Conservation (phyloP, 2,113 vertebrate genomes). For the Oriolus oriolus region DNA sequence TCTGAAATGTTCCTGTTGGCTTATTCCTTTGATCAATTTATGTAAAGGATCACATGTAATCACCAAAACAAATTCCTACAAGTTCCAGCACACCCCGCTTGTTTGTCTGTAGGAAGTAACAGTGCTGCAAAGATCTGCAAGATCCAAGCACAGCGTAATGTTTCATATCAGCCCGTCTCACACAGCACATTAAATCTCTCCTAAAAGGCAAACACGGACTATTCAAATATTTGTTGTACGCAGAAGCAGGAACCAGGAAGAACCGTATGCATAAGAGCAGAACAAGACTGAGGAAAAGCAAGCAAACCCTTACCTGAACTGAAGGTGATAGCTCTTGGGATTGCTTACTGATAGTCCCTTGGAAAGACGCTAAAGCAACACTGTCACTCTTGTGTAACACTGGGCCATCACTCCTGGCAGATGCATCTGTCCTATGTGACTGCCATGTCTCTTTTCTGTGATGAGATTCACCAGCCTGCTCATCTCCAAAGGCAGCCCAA, state of each 20-base stretch:
- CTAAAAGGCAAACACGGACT: slow-evolving; percentile 19
- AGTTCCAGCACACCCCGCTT: background rate
- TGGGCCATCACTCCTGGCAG: slow-evolving; percentile 25
- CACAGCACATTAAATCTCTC: background rate
- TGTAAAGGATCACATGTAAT: background rate
- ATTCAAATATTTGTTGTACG: background rate
- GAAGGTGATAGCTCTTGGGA: slow-evolving; percentile 67
- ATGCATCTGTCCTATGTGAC: slow-evolving; percentile 68
- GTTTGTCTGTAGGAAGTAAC: background rate
- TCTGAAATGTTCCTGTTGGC: background rate
- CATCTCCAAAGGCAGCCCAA: slow-evolving; percentile 81
- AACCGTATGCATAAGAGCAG: background rate
- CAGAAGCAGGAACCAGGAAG: background rate
- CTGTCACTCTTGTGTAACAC: slow-evolving; percentile 48
- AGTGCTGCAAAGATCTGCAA: background rate
- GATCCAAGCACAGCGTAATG: background rate
- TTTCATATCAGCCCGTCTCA: background rate
- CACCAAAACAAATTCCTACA: background rate
- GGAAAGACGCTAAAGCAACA: slow-evolving; percentile 49
- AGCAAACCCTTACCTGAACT: slow-evolving; percentile 72
- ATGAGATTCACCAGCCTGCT: slow-evolving; percentile 58
- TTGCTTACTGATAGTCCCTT: slow-evolving; percentile 52
- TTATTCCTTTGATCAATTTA: background rate
- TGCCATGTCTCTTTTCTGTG: slow-evolving; percentile 71
- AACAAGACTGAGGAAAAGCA: background rate